Evolutionary conservation across 1,140 invertebrate genomes (phyloP), one percentile per base, ranked within the genome.

Genomic region (Penaeus japonicus): DNA sequence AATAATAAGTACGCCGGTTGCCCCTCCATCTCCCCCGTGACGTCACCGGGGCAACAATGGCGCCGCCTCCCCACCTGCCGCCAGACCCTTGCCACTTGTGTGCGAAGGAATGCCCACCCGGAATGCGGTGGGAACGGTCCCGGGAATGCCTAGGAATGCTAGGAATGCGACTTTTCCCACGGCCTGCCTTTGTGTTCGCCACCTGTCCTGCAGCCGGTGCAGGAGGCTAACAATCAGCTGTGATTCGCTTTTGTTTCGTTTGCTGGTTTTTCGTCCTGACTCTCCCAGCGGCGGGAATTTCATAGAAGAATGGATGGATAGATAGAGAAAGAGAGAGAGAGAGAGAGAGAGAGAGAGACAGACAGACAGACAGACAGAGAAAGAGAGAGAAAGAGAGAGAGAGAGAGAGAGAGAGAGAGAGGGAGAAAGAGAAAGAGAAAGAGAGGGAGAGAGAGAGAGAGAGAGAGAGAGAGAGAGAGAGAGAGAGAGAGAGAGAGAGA

Each of bases 81-180:
- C 10, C 18, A 24, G n/a, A 54, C 65, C 81, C 47, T n/a, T 53
- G 30, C 35, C 7, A n/a, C 83, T 20, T 65, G 10, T 75, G 47
- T 55, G 55, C 65, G 62, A 22, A 47, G 82, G 82, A 84, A 84
- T 77, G 59, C 24, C 18, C 32, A 24, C 17, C 39, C 35, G 83
- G 83, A 73, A 84, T 84, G 83, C 62, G 59, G 53, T 84, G 83
- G 83, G 83, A 84, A 84, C 75, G 62, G 32, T 20, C 30, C 27
- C 82, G 35, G 83, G 83, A 84, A 84, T 84, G 65, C 35, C 18
- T 39, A 10, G 82, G 82, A 73, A 73, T 30, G 82, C 53, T 47
- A 27, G 83, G 83, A 84, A 84, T 75, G 83, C 27, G 53, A 15
- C 32, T 35, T 24, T 84, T 70, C 65, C 53, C 62, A 70, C 62